Conservation (phyloP, 2,888 invertebrate species). For the Cryptosula pallasiana region DNA sequence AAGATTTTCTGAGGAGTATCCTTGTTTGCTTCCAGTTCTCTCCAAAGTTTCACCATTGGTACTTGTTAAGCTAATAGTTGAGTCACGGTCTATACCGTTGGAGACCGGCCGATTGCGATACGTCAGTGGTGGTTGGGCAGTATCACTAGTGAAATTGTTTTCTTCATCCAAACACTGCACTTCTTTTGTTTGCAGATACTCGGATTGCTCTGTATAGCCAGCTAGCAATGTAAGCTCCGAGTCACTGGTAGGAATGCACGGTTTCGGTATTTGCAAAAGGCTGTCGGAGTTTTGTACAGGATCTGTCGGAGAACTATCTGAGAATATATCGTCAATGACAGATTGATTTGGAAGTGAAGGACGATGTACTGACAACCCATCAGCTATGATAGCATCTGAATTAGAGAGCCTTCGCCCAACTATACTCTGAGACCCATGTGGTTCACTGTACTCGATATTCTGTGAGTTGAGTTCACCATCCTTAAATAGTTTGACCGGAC, state of each 20-base stretch:
- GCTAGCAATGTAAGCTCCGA: not conserved
- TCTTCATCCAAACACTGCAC: not conserved
- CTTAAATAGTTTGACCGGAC: not conserved
- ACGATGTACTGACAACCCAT: not conserved
- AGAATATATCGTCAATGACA: too few species aligned
- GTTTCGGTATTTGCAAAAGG: too few species aligned
- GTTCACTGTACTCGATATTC: not conserved
- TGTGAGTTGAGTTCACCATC: not conserved
- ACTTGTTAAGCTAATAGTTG: not conserved
- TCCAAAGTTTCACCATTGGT: not conserved
- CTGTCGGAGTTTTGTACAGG: not conserved
- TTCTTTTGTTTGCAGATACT: not conserved
- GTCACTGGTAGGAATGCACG: not conserved
- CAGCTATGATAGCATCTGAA: not conserved
- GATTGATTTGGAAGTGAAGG: not conserved
- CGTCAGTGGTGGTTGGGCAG: not conserved
- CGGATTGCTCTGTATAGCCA: too few species aligned
- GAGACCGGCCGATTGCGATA: not conserved
- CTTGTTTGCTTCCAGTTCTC: not conserved
- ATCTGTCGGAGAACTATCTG: not conserved
- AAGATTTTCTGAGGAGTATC: constrained; percentile 12
- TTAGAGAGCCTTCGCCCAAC: constrained; percentile 4
- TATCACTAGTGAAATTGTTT: not conserved
- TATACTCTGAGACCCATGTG: not conserved
- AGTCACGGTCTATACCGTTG: not conserved